Percentiles rank a stretch among this genome's conserved stretches.
Conservation (phyloP, 1,140 invertebrate species). For the Lepidotrigona ventralis region DNA sequence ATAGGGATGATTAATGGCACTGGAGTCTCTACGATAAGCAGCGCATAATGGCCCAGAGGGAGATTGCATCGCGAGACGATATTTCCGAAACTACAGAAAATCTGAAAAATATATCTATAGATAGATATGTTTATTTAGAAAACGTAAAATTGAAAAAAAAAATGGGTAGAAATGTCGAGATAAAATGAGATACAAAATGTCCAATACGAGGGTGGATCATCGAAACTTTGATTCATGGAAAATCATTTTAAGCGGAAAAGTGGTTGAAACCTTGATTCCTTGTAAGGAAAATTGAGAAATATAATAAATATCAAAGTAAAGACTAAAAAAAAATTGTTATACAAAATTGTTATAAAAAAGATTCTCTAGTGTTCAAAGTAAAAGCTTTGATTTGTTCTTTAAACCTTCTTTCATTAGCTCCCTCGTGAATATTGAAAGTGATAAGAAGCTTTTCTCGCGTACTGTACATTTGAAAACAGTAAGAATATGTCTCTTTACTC, state of each 20-base stretch:
- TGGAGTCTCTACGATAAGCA: constrained; percentile 49
- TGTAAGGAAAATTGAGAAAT: not conserved
- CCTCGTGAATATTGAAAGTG: not conserved
- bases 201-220: too few relatives aligned
- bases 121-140: too few relatives aligned
- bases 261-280: too few relatives aligned
- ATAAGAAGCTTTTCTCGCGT: not conserved
- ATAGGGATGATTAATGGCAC: constrained; percentile 60
- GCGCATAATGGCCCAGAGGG: constrained; percentile 16
- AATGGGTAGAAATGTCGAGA: too few relatives aligned
- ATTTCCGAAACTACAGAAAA: not conserved
- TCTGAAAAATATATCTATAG: too few relatives aligned
- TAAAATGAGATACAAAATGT: too few relatives aligned
- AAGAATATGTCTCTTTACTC: not conserved
- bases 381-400: not conserved
- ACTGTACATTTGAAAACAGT: not conserved
- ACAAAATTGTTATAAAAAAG: not conserved
- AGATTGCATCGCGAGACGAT: constrained; percentile 23
- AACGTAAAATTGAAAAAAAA: too few relatives aligned
- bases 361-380: not conserved
- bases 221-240: too few relatives aligned
- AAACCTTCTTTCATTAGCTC: not conserved
- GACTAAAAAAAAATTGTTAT: not conserved
- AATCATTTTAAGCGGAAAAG: too few relatives aligned
- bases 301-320: too few relatives aligned